Conservation (phyloP, 2,797 vertebrate species). For the Tragelaphus oryx region DNA sequence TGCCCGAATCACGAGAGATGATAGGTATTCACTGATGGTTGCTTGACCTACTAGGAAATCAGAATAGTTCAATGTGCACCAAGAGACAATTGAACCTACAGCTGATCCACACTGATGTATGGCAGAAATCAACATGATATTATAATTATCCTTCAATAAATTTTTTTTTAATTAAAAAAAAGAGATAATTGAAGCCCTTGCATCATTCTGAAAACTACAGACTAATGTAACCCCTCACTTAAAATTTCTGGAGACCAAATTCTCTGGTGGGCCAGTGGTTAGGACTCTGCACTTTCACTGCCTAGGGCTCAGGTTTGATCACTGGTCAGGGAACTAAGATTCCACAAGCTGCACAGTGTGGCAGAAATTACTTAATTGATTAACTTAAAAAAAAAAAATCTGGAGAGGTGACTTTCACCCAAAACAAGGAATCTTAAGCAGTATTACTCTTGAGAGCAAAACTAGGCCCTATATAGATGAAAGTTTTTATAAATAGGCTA, state of each 20-base stretch:
- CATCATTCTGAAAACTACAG: not conserved
- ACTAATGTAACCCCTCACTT: not conserved
- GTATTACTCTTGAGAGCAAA: not conserved
- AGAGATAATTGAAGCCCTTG: not conserved
- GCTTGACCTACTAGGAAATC: not conserved
- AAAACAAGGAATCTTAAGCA: not conserved
- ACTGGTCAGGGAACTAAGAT: not conserved
- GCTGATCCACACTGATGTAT: not conserved
- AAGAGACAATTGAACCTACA: not conserved
- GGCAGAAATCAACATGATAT: not conserved
- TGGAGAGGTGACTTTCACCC: not conserved
- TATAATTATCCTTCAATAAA: not conserved
- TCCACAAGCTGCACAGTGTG: not conserved
- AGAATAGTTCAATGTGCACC: not conserved
- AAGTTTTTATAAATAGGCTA: not conserved
- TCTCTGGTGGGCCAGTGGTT: not conserved
- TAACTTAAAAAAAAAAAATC: not conserved
- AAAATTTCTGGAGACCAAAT: not conserved
- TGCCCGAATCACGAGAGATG: not conserved
- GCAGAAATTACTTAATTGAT: not conserved
- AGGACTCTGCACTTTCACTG: not conserved
- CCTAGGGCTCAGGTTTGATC: not conserved
- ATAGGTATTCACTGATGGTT: not conserved
- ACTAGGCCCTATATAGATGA: not conserved
- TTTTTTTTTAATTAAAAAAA: not conserved